Base-by-base conservation (phyloP, 2,113 vertebrate genomes). In the Nyctibius bracteatus region DNA sequence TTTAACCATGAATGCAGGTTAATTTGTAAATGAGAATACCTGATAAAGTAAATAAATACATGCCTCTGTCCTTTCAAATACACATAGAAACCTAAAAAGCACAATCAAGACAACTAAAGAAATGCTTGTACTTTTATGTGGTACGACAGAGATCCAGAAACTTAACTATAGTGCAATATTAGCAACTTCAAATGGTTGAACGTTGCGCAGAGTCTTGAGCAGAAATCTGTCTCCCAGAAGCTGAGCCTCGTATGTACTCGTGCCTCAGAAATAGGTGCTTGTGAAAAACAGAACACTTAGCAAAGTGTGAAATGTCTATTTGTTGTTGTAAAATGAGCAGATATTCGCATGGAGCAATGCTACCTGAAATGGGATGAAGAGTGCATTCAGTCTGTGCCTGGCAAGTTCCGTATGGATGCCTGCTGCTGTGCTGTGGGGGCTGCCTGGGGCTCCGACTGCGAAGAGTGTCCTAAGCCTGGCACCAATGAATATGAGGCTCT, bases 361-460 rank as follows among this genome's bases (percentile, higher is more conserved):
- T 98, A 97, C 92, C 95, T 98, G 87, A 96, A 87, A 12, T 98
- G 98, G 93, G 98, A 98, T 41, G 98, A 98, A 93, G 98, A 96
- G 14, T 98, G 98, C 16, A 10, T 63, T 33, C 97, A 97, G 39
- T 66, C 96, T 1, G 88, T 98, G 51, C 88, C 97, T 7, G 98
- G 98, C 61, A 96, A 97, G 59, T 97, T 98, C 39, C 97, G 97
- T 25, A 96, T 97, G 93, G 98, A 98, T 51, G 97, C 97, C 37
- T 98, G 98, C 91, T 98, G 98, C 94, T 98, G 98, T 55, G 96
- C 98, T 7, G 93, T 98, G 58, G 98, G 98, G 4, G 96, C 97
- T 9, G 98, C 98, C 80, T 98, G 98, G 98, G 98, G 98, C 65
- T 95, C 93, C 0, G 81, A 97, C 57, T 98, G 98, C 4, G 96